Base-by-base conservation (phyloP, 1,140 invertebrate genomes). In the Brachionus koreanus region DNA sequence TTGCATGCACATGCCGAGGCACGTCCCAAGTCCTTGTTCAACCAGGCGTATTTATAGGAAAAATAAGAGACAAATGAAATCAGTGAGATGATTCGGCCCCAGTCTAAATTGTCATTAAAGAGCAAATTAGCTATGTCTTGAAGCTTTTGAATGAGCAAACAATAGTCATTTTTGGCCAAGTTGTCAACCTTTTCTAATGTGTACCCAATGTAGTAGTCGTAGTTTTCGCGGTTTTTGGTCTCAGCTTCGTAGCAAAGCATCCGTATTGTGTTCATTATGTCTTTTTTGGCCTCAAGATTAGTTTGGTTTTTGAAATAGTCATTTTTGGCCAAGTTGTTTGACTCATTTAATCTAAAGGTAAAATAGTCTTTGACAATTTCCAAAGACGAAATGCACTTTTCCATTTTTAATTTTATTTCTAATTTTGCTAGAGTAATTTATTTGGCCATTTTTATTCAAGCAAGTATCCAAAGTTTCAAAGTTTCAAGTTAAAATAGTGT, bases 301-400 rank as follows among this genome's bases (percentile, higher is more conserved):
- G 13, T 23, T 3, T 29, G 29, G 25, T 46, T 74, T 23, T 46
- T 43, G 25, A 74, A 74, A 74, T 74, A 74, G 23, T 74, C 69
- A 13, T 25, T 46, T 33, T 74, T 74, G 12, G 19, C 23, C 9
- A 74, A 46, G 46, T 46, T 74, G 39, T 46, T 74, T 0, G 69
- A 74, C 29, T 74, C 69, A 6, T 74, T 74, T 46, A 74, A 4
- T 9, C 69, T 13, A 46, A 74, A 74, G 3, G 69, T 74, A 46
- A 74, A 74, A 74, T 74, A 74, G 39, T 74, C 69, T 46, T 46
- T 74, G 23, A 74, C 69, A 12, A 74, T 23, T 49, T 74, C 69
- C 25, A 74, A 46, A 25, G 69, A 46, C 13, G 69, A 49, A 29
- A 74, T 74, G 39, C 69, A 74, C 12, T 49, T 74, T 1, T 74